Conservation (phyloP, 2,113 vertebrate species). For the Brachyhypopomus gauderio region DNA sequence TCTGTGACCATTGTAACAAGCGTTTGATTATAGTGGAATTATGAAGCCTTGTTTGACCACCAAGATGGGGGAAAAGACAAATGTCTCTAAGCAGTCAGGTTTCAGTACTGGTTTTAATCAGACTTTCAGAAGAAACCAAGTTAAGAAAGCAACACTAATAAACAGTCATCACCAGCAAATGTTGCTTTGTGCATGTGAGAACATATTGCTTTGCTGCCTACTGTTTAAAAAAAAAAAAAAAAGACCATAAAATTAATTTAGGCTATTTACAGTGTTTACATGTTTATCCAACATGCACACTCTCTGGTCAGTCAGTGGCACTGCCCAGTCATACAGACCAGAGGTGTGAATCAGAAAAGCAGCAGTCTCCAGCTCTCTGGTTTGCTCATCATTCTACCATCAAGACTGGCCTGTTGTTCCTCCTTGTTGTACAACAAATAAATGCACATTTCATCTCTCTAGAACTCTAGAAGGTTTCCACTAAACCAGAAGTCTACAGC, state of each 20-base stretch:
- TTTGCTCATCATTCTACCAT: no score
- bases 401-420: no score
- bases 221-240: constrained; percentile 9
- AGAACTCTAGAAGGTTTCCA: no score
- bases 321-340: constrained; percentile 70
- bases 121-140: constrained; percentile 29
- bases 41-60: not conserved
- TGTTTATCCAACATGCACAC: constrained; percentile 57
- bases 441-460: no score
- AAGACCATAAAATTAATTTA: constrained; percentile 18
- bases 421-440: no score
- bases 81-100: not conserved
- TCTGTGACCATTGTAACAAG: not conserved
- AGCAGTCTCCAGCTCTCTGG: not conserved
- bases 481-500: no score
- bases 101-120: constrained; percentile 12
- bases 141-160: constrained; percentile 8
- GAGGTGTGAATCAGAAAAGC: not conserved
- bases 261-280: constrained; percentile 48
- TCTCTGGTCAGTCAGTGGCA: constrained; percentile 64
- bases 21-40: not conserved
- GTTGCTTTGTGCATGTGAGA: constrained; percentile 4
- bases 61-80: not conserved
- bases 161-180: constrained; percentile 16
- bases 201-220: constrained; percentile 39